These are phyloP conservation scores for Drosophila flavopinicola DNA, from an alignment of 2,888 invertebrate genomes.

Conservation along the genomic window DNA sequence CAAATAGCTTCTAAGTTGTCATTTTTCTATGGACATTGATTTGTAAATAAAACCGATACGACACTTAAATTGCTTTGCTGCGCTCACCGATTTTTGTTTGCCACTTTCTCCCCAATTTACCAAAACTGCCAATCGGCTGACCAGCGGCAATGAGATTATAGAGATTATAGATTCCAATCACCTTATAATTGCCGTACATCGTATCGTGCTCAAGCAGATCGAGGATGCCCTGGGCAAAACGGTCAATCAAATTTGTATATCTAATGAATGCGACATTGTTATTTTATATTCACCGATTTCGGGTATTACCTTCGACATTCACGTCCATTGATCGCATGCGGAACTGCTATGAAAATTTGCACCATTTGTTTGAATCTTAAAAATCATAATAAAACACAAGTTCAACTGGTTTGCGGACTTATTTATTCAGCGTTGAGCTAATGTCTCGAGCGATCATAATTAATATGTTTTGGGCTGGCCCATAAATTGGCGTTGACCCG, in stretches of 20 bases:
- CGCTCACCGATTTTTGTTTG: conserved; percentile 15
- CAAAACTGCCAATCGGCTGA: conserved; percentile 23
- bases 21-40: conserved; percentile 7
- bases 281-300: conserved; percentile 30
- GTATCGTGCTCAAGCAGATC: conserved; percentile 35
- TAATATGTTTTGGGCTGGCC: conserved; percentile 50
- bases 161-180: conserved; percentile 58
- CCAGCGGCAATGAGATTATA: conserved; percentile 22
- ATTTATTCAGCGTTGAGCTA: conserved; percentile 6
- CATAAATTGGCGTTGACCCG: conserved; percentile 48
- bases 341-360: conserved; percentile 39
- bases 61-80: conserved; percentile 21
- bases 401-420: conserved; percentile 41
- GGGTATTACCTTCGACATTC: conserved; percentile 41
- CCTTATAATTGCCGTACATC: conserved; percentile 50
- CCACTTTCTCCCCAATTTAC: conserved; percentile 61
- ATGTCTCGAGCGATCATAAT: conserved; percentile 43
- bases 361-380: conserved; percentile 40
- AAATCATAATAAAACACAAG: conserved; percentile 32
- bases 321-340: conserved; percentile 29
- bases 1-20: conserved; percentile 24
- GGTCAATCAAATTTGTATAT: conserved; percentile 37
- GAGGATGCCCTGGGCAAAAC: conserved; percentile 34
- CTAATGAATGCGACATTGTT: conserved; percentile 48
- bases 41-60: background rate